Conservation (phyloP, 2,888 invertebrate species). For the Chrysina gloriosa region DNA sequence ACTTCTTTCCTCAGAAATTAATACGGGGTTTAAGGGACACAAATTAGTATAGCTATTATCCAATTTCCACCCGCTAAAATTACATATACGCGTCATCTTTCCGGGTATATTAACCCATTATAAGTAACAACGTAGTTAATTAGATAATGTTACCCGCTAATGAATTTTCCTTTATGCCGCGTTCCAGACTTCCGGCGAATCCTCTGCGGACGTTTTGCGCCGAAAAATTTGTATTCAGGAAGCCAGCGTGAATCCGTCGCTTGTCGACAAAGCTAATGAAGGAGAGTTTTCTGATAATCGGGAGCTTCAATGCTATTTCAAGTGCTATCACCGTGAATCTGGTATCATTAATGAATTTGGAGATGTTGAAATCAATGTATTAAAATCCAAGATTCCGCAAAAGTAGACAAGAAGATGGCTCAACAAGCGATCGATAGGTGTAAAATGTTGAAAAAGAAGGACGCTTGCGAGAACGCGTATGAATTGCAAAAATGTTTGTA, state of each 20-base stretch:
- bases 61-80: no score
- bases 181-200: constrained; percentile 22
- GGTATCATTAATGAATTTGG: constrained; percentile 60
- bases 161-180: neutral
- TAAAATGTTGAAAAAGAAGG: constrained; percentile 63
- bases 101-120: no score
- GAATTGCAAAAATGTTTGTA: constrained; percentile 50
- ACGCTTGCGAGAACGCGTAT: constrained; percentile 53
- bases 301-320: constrained; percentile 65
- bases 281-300: constrained; percentile 66
- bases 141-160: no score
- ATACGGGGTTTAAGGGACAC: no score
- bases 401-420: constrained; percentile 45
- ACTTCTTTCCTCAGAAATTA: no score
- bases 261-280: constrained; percentile 60
- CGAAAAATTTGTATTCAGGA: constrained; percentile 54
- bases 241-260: constrained; percentile 56
- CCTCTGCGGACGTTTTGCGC: constrained; percentile 51
- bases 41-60: no score
- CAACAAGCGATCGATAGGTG: constrained; percentile 61
- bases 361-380: constrained; percentile 46
- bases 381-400: constrained; percentile 46
- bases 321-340: constrained; percentile 67
- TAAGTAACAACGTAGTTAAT: no score
- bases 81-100: no score